Conservation (phyloP, 2,113 vertebrate species). For the Cairina moschata region DNA sequence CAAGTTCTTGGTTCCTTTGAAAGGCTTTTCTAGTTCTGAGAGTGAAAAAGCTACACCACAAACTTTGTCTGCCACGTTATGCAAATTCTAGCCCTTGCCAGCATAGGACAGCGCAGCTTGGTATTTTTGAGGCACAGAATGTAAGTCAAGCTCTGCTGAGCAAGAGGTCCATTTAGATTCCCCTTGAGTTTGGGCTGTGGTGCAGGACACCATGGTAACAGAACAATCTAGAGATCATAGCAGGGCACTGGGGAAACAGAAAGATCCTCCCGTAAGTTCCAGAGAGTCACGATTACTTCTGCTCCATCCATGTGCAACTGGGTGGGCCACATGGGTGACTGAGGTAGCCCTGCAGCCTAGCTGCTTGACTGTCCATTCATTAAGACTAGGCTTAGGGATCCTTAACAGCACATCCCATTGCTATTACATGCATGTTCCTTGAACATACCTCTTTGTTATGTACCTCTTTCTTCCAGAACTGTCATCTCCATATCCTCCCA, state of each 20-base stretch:
- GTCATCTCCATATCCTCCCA: not conserved
- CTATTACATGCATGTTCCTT: not conserved
- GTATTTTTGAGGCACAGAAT: not conserved
- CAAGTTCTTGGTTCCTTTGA: not conserved
- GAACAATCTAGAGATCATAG: not conserved
- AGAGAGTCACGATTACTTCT: not conserved
- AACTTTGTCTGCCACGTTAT: not conserved
- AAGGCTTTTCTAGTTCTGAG: not conserved
- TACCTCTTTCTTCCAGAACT: not conserved
- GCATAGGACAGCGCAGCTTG: not conserved
- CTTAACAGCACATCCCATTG: not conserved
- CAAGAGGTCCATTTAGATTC: not conserved
- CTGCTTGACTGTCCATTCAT: not conserved
- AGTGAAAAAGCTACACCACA: not conserved
- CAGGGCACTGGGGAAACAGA: not conserved
- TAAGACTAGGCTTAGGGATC: not conserved
- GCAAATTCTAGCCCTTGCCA: not conserved
- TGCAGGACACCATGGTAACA: not conserved
- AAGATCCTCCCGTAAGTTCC: not conserved
- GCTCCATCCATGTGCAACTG: not conserved
- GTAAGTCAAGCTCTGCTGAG: not conserved
- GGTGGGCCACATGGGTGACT: rapidly evolving
- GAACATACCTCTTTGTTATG: rapidly evolving
- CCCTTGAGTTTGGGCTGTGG: not conserved
- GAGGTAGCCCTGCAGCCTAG: not conserved